Evolutionary conservation across 1,140 invertebrate species (phyloP), one percentile per base, ranked within the genome.

Genomic region (Cyclina sinensis): DNA sequence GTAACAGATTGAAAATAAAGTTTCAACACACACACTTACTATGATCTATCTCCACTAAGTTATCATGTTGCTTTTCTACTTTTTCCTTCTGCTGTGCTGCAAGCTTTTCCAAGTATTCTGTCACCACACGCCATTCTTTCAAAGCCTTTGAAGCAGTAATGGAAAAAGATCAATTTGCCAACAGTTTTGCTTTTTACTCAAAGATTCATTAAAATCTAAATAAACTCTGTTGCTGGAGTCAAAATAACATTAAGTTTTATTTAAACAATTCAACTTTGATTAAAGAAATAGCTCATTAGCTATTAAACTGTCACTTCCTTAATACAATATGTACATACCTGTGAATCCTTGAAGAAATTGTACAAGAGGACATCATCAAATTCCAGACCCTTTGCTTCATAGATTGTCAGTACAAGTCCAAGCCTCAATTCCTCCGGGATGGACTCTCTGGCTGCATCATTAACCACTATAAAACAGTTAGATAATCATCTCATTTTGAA

Each of bases 111-210:
- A 94, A 79, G 73, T 76, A 94, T 12, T 92, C 80, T 54, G 93
- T 94, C 3, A 94, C 93, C 32, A 94, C 93, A 65, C 93, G 81
- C 93, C 93, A 94, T 81, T 94, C 94, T 76, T 94, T 94, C 1
- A 32, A 54, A 16, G 93, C 93, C 94, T 94, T 3, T 43, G 43
- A 43, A 43, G 43, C 4, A 43, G 43, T n/a, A n/a, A n/a, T n/a
- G n/a, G n/a, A n/a, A n/a, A n/a, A n/a, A n/a, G n/a, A n/a, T n/a
- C n/a, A n/a, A n/a, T n/a, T n/a, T n/a, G n/a, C n/a, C n/a, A n/a
- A n/a, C n/a, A n/a, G n/a, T n/a, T n/a, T n/a, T n/a, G n/a, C n/a
- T n/a, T n/a, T n/a, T n/a, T n/a, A n/a, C n/a, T n/a, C n/a, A n/a
- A n/a, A n/a, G n/a, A n/a, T n/a, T n/a, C n/a, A n/a, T n/a, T n/a